Evolutionary conservation across 2,888 invertebrate genomes (phyloP), one percentile per base, ranked within the genome.

Genomic region (Stramonita haemastoma): DNA sequence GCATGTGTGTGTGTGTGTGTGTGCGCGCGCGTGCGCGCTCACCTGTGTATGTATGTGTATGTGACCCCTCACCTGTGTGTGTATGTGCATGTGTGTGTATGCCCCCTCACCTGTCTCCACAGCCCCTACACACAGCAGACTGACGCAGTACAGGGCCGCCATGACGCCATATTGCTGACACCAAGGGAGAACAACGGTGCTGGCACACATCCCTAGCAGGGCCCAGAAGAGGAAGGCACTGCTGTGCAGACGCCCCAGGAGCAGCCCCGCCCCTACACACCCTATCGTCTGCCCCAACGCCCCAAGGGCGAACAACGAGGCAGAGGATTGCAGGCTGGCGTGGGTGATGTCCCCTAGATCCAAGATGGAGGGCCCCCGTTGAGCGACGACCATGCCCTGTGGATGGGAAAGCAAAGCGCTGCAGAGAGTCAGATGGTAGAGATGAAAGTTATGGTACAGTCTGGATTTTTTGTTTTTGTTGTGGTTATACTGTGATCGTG

Each of bases 211-310:
- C 2, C 83, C 88, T n/a, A 83, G 26, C 66, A 66, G 29, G 2
- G 0, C 95, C 96, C 17, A 95, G 95, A 86, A 93, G 96, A 90
- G 93, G 98, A 92, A 96, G 98, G 77, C 97, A 97, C 92, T 96
- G 97, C n/a, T 96, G 98, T 91, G 97, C 97, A 0, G 97, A 97
- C 5, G 96, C 5, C 66, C 83, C 32, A 83, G 57, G 22, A 60
- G 29, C 36, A 88, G 60, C n/a, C 83, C 88, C 19, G 81, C 57
- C n/a, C 26, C 66, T 4, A 88, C 19, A 19, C 83, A 83, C 32
- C 88, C 88, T 5, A 60, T 8, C 88, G 83, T 29, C n/a, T 88
- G 57, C 15, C 88, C 88, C 22, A 57, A 32, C 15, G 83, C 81
- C 57, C 88, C 88, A 17, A 88, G 81, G 81, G 83, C 60, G 66